Percentiles rank a stretch among this genome's conserved stretches.
These are phyloP conservation scores for Oedothorax gibbosus DNA, from an alignment of 1,140 invertebrate genomes.

Conservation along the genomic window DNA sequence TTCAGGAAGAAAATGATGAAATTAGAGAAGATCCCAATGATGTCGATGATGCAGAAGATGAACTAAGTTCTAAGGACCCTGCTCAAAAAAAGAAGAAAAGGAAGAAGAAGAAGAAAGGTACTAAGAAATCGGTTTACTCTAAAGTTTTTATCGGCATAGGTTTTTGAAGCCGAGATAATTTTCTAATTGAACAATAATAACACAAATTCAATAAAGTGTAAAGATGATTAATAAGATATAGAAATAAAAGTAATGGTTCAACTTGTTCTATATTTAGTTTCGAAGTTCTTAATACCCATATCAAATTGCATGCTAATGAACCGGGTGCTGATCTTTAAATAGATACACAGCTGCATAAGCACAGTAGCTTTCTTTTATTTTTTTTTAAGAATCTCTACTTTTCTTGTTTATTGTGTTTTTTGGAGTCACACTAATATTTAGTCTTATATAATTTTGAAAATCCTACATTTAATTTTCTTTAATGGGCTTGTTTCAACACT, in stretches of 20 bases:
- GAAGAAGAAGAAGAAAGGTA: conserved; percentile 70
- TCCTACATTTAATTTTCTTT: no score
- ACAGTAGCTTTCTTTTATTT: no score
- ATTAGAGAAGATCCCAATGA: conserved; percentile 63
- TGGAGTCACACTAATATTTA: no score
- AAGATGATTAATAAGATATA: no score
- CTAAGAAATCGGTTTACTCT: not conserved
- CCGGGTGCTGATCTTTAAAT: no score
- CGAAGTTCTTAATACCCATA: not conserved
- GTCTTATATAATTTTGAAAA: no score
- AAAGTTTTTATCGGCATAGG: not conserved
- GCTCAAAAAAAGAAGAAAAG: conserved; percentile 71
- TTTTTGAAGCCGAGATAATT: not conserved
- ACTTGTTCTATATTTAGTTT: no score
- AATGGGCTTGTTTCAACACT: no score
- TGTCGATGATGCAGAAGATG: conserved; percentile 64
- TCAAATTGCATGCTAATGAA: not conserved
- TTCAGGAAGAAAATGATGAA: conserved; percentile 61
- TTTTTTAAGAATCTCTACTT: no score
- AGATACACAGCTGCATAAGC: no score
- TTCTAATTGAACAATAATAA: not conserved
- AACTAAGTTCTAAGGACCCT: conserved; percentile 63
- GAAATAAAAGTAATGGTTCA: no score
- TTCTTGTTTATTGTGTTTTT: no score
- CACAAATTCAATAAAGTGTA: not conserved